These are phyloP conservation scores for Mesembrinibis cayennensis DNA, from an alignment of 2,113 vertebrate genomes.

Conservation along the genomic window DNA sequence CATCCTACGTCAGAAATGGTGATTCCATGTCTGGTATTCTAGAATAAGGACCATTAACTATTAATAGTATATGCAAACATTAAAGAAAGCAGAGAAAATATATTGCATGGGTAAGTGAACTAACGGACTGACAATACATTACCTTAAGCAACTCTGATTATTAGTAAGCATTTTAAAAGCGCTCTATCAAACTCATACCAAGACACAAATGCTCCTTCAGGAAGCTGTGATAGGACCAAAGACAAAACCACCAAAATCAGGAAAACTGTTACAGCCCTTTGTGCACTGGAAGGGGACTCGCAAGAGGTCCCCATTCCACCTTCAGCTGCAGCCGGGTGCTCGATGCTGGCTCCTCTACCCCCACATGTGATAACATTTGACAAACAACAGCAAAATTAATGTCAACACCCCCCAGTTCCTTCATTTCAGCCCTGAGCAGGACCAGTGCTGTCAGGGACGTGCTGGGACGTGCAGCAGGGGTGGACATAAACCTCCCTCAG, in stretches of 20 bases:
- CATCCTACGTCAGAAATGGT: neutral
- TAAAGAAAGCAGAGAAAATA: neutral
- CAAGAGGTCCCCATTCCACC: neutral
- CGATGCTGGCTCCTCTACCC: fast-evolving
- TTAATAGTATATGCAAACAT: neutral
- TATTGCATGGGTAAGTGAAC: neutral
- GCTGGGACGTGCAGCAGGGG: neutral
- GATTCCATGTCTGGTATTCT: neutral
- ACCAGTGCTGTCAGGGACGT: neutral
- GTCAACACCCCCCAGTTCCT: neutral
- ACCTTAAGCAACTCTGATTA: neutral
- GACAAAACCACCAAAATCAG: neutral
- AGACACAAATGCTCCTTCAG: neutral
- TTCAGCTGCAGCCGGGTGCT: neutral
- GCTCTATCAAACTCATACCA: neutral
- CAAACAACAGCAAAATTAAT: neutral
- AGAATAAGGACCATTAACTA: neutral
- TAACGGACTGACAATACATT: neutral
- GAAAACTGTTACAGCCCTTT: neutral
- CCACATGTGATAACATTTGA: neutral
- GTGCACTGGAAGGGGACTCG: neutral
- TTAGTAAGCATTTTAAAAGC: neutral
- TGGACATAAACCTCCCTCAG: neutral
- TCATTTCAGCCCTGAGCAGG: neutral
- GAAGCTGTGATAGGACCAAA: neutral